Evolutionary conservation across 2,113 vertebrate species (phyloP), one percentile per base, ranked within the genome.

Genomic region (Labrus mixtus): DNA sequence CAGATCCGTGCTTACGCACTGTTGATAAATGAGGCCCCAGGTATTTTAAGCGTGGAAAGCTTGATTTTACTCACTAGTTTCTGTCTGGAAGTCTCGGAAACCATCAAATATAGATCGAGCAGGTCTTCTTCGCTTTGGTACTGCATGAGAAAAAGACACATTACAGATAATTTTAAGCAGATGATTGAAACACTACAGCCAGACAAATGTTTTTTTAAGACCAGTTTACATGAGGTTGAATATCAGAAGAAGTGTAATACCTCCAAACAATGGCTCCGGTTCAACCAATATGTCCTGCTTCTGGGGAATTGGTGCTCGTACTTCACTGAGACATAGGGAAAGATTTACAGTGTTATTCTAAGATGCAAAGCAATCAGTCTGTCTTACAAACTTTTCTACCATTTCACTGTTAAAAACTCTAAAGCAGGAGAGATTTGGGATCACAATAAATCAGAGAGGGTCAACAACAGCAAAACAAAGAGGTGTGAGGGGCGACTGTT

Each of bases 271-370:
- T 16, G 97, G 97, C 87, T 99, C 98, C 54, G 98, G 98, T 82
- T 99, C 98, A 71, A 99, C 98, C 78, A 99, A 85, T 91, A 99
- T 99, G 91, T 99, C 98, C 83, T 99, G 98, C 86, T 99, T 99
- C 85, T 99, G 98, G 83, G 97, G 98, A 95, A 99, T 99, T 29
- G 98, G 98, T 58, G 97, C 97, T 93, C 98, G 95, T 36, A 99
- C 97, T 81, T 98, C 98, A 92, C 98, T 99, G 84, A 76, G 39
- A 81, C 43, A 84, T 1, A 73, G 74, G 9, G 22, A 3, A 76
- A 59, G 9, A 84, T 0, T 45, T 8, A 23, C 7, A 68, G 20
- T 48, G 15, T 82, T 63, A 69, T 53, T 65, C 29, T 19, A 69
- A 43, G 23, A 60, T 3, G 13, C 25, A 50, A 33, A 65, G 12